Evolutionary conservation across 1,140 invertebrate species (phyloP).

Genomic region (Caenorhabditis brenneri): DNA sequence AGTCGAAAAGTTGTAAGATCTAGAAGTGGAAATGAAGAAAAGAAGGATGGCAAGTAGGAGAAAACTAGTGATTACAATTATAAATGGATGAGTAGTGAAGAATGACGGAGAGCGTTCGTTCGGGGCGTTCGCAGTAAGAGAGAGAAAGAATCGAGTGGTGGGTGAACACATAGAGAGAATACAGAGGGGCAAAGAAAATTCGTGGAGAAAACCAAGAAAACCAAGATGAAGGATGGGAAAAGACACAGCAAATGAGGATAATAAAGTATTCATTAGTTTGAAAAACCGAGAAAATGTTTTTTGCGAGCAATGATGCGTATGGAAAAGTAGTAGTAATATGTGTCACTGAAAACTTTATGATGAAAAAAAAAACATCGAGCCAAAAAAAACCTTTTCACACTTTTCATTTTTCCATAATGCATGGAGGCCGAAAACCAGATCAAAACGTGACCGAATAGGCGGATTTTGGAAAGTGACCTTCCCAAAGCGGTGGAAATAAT

Average conservation of each 20-base stretch:
- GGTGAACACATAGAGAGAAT: background rate
- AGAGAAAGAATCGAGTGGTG: background rate
- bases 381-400: background rate
- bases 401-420: background rate
- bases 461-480: background rate
- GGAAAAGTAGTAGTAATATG: background rate
- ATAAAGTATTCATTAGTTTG: background rate
- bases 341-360: background rate
- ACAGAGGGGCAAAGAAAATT: background rate
- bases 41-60: background rate
- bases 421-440: background rate
- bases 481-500: background rate
- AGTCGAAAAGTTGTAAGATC: background rate
- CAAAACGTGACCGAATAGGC: background rate
- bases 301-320: too few species aligned
- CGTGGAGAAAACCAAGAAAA: background rate
- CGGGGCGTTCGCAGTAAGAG: background rate
- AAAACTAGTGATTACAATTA: slow-evolving; percentile 37
- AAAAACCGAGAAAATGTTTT: background rate
- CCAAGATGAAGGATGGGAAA: background rate
- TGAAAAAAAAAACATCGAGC: background rate
- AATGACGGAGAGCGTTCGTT: slow-evolving; percentile 24
- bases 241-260: background rate
- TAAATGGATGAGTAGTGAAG: slow-evolving; percentile 23
- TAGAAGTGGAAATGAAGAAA: background rate